A percentile compares a stretch with the other conserved stretches of the same genome.
These are phyloP conservation scores for Cebus imitator DNA, from an alignment of 2,113 vertebrate species.

Conservation along the genomic window DNA sequence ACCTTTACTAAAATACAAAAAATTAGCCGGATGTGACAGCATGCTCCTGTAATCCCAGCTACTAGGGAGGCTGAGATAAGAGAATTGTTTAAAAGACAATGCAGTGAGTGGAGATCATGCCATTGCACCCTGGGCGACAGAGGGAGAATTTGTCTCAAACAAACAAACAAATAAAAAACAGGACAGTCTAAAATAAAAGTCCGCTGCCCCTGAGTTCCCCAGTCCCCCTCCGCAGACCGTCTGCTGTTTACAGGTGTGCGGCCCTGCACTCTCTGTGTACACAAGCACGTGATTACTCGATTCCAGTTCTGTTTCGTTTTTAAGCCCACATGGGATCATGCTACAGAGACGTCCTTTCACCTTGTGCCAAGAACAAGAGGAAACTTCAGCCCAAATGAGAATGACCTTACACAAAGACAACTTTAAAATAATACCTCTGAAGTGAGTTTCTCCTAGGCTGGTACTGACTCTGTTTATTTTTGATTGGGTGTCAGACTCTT, in stretches of 20 bases:
- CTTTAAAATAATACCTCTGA: not conserved
- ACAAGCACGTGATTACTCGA: fast-evolving
- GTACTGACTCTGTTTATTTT: not conserved
- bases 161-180: too few relatives aligned
- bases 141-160: too few relatives aligned
- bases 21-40: too few relatives aligned
- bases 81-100: too few relatives aligned
- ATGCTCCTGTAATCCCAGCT: too few relatives aligned
- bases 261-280: fast-evolving
- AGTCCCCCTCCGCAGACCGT: not conserved
- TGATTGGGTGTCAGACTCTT: not conserved
- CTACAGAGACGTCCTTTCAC: fast-evolving
- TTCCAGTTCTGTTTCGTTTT: not conserved
- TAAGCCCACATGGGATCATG: fast-evolving
- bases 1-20: too few relatives aligned
- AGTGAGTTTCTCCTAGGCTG: not conserved
- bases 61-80: too few relatives aligned
- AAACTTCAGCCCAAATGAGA: fast-evolving
- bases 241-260: not conserved
- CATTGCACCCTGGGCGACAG: too few relatives aligned
- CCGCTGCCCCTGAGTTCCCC: fast-evolving
- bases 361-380: not conserved
- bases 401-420: not conserved
- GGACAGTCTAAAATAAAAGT: not conserved
- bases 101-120: too few relatives aligned